Base-by-base conservation (phyloP, 2,888 invertebrate species). In the Zaprionus bogoriensis region DNA sequence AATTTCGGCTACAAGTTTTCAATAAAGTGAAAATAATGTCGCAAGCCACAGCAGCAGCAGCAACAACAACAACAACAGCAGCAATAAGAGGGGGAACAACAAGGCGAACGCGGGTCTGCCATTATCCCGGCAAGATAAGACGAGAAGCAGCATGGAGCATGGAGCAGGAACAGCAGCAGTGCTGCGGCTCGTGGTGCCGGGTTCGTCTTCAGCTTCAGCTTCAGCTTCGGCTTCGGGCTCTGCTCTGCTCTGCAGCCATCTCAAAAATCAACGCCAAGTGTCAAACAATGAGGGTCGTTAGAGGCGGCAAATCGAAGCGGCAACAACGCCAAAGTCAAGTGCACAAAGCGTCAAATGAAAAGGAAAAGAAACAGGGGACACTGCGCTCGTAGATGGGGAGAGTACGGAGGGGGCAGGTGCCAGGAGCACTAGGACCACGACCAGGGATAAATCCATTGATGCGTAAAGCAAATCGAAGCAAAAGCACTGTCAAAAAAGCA, bases 11-110 rank as follows among this genome's bases (percentile, higher is more conserved):
- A 84, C 82, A 82, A 83, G 82, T 84, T 83, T 81, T 83, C 82
- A 83, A 84, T 83, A 83, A 83, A 84, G 83, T 82, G 84, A 83
- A 83, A 83, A 83, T 83, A 84, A 83, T 83, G 83, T 83, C 74
- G 77, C 74, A 64, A 67, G 66, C 75, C 67, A 62, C 71, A 67
- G 44, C 58, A 70, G 42, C 70, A 60, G 32, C 48, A 62, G 23
- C 46, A 48, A 17, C 61, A 41, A 10, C 41, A 54, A 41, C 46
- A 55, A 14, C n/a, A 61, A 14, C n/a, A 42, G n/a, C 20, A 36
- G 22, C 7, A 14, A 6, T 6, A 19, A 19, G 7, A 2, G 23
- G 2, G 25, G 28, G 19, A 39, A 25, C 7, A 39, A 53, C 39
- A 39, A 32, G 20, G 32, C 20, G 62, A 58, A 51, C 51, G 63